Evolutionary conservation across 2,888 invertebrate genomes (phyloP).

Genomic region (Apamea monoglypha): DNA sequence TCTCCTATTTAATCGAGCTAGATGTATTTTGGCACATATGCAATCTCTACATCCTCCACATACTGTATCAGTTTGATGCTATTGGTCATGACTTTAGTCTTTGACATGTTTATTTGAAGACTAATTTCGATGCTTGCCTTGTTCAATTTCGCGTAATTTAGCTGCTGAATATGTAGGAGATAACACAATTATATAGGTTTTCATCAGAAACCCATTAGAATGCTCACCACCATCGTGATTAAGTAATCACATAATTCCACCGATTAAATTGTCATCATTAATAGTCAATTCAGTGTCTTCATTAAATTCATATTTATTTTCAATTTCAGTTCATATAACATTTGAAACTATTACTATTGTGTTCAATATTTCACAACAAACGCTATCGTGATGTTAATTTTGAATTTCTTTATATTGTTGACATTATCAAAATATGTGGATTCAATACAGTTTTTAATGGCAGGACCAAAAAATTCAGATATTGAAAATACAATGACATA

Average conservation of each 20-base stretch:
- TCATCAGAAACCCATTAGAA: conserved; percentile 22
- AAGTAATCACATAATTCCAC: conserved; percentile 16
- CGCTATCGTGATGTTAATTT: conserved; percentile 21
- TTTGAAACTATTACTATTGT: not conserved
- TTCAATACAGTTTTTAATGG: conserved; percentile 29
- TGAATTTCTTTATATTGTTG: conserved; percentile 16
- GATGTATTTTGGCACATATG: not conserved
- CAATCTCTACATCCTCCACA: not conserved
- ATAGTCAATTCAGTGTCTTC: conserved; percentile 13
- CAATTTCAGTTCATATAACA: not conserved
- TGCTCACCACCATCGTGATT: not conserved
- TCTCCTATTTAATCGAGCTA: no score
- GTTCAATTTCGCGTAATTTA: not conserved
- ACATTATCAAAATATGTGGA: conserved; percentile 22
- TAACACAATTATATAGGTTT: not conserved
- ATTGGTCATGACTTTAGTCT: not conserved
- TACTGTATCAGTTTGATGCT: not conserved
- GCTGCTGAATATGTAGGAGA: not conserved
- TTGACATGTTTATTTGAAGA: not conserved
- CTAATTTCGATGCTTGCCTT: not conserved
- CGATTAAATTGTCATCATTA: conserved; percentile 21
- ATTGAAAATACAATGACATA: not conserved
- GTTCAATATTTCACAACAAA: conserved; percentile 29
- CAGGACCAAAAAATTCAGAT: conserved; percentile 39
- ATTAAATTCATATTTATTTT: conserved; percentile 35